Evolutionary conservation across 2,113 vertebrate species (phyloP).

Genomic region (Corythornis cristatus): DNA sequence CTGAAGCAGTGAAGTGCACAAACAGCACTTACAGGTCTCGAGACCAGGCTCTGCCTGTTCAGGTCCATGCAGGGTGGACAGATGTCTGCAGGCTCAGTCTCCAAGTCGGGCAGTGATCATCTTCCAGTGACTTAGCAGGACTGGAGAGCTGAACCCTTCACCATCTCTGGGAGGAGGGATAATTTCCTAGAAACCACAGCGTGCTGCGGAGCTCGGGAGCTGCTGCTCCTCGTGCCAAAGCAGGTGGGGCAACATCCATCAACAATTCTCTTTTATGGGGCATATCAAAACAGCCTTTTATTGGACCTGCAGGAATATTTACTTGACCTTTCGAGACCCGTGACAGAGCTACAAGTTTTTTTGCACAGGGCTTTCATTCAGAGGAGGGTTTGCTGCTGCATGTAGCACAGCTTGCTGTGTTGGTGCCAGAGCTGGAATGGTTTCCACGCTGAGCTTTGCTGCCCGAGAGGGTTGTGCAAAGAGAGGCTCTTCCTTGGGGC

Average conservation of each 20-base stretch:
- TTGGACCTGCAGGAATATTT: slow-evolving; percentile 22
- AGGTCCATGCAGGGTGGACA: not conserved
- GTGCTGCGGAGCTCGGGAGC: not conserved
- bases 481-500: accelerated
- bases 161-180: not conserved
- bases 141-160: not conserved
- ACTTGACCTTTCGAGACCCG: not conserved
- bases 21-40: not conserved
- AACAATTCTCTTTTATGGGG: not conserved
- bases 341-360: not conserved
- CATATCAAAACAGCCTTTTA: not conserved
- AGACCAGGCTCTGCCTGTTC: not conserved
- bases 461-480: not conserved
- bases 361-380: slow-evolving; percentile 4
- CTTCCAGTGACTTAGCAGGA: not conserved
- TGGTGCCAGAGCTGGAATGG: not conserved
- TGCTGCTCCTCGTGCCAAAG: not conserved
- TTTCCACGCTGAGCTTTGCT: not conserved
- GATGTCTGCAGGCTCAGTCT: not conserved
- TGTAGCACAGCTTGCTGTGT: not conserved
- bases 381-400: not conserved
- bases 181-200: not conserved
- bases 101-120: not conserved
- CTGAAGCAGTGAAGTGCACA: not conserved
- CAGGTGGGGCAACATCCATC: slow-evolving; percentile 14